Evolutionary conservation across 2,888 invertebrate species (phyloP), one percentile per base, ranked within the genome.

Genomic region (Sympetrum striolatum): DNA sequence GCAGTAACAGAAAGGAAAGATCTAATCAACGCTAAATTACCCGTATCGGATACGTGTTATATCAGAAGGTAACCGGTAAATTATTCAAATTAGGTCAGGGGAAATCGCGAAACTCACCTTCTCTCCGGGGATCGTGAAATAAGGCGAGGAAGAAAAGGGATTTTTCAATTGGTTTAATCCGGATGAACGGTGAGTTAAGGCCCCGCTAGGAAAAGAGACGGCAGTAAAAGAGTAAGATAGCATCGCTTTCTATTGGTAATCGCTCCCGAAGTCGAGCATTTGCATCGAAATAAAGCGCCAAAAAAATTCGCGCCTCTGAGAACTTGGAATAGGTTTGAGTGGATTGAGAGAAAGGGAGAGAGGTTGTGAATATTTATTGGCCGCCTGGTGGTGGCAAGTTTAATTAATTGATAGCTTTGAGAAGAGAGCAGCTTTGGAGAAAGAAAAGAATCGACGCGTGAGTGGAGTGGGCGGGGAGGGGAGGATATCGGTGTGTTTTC

Each of bases 401-500:
- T 86, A 86, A 86, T 86, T 86, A 86, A 86, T 86, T 86, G 86
- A 86, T 86, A 86, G 86, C 86, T 86, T 86, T 86, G 86, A 86
- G 86, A 86, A 86, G 86, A 86, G 82, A 82, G 58, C 82, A 82
- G 58, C 60, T 86, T 60, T 35, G 37, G 60, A 37, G 39, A 86
- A 60, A 35, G 31, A 58, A 58, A 82, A 22, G 60, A 60, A 60
- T 60, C 35, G 86, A 60, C 37, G 86, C 22, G 86, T 60, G 58
- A 58, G 82, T 15, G 35, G 82, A 35, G 37, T 48, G 81, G 48
- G 81, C 22, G 6, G 6, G 6, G 39, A 39, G 6, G 39, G 22
- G 81, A 1, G 31, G 25, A 53, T 8, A 48, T 31, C 58, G 58
- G 14, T 48, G 81, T 31, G 53, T 25, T 44, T 44, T 48, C 60